These are phyloP conservation scores for pig (Sus scrofa) DNA, from an alignment of 2,113 vertebrate genomes.

Conservation along the genomic window T2T-Sscrofa CM001155.3:8920501-8921000, in stretches of 20 bases:
- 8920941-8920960: rapidly evolving
- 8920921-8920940: too few relatives aligned
- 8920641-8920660: too few relatives aligned
- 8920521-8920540: background rate
- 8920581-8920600: background rate
- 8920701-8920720: too few relatives aligned
- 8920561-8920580: background rate
- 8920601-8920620: background rate
- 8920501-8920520: background rate
- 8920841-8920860: background rate
- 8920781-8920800: background rate
- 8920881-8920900: rapidly evolving
- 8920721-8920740: background rate
- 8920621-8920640: too few relatives aligned
- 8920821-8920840: background rate
- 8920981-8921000: rapidly evolving
- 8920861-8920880: background rate
- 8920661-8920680: too few relatives aligned
- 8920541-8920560: background rate
- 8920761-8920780: background rate
- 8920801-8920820: background rate
- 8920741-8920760: background rate
- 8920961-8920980: background rate
- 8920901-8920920: background rate
- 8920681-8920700: too few relatives aligned